phyloP scores from a whole-genome alignment of 2,888 invertebrate genomes.

The Ichneumoninae sp. region DNA sequence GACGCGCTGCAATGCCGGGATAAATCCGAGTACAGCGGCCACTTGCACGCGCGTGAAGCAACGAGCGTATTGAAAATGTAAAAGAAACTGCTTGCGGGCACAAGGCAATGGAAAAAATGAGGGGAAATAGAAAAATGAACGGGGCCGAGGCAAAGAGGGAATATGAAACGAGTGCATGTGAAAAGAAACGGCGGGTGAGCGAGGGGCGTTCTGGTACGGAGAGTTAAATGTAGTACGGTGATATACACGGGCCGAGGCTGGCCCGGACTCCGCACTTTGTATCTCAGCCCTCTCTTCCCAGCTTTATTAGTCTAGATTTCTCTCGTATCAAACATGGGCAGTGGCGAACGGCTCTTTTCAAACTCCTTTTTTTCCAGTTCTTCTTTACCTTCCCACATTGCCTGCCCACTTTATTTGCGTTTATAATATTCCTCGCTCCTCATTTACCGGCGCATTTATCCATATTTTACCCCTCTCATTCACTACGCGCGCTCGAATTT shows the following conservation, averaged over 20 bases:
- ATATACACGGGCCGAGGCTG: not conserved
- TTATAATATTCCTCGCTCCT: slow-evolving; percentile 11
- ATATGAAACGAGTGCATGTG: slow-evolving; percentile 35
- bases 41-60: not conserved
- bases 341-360: not conserved
- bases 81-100: slow-evolving; percentile 20
- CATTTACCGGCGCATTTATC: slow-evolving; percentile 36
- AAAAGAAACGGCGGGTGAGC: not conserved
- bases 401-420: slow-evolving; percentile 10
- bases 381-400: not conserved
- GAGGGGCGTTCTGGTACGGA: not conserved
- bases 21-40: not conserved
- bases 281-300: not conserved
- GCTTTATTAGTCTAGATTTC: not conserved
- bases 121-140: slow-evolving; percentile 23
- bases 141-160: slow-evolving; percentile 8
- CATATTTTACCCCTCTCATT: slow-evolving; percentile 32
- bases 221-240: not conserved
- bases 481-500: slow-evolving; percentile 15
- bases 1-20: not conserved
- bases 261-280: slow-evolving; percentile 10
- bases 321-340: not conserved
- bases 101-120: slow-evolving; percentile 38
- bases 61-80: slow-evolving; percentile 28
- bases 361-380: not conserved